These are phyloP conservation scores for Clostera curtula DNA, from an alignment of 2,888 invertebrate species.

Conservation along the genomic window DNA sequence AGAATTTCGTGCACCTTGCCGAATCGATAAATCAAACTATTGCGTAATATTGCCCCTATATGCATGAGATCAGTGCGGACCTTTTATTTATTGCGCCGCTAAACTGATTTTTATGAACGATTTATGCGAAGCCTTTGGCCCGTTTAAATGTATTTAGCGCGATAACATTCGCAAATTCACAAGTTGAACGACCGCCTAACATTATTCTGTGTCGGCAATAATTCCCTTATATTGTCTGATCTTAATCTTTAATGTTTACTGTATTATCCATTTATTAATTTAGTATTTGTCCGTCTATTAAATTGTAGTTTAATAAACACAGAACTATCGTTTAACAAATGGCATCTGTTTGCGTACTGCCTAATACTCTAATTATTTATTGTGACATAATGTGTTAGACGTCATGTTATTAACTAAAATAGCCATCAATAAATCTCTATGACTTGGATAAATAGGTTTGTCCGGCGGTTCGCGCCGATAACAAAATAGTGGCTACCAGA, in stretches of 20 bases:
- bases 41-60: conserved; percentile 66
- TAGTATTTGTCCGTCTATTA: conserved; percentile 7
- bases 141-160: conserved; percentile 30
- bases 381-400: conserved; percentile 44
- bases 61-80: conserved; percentile 56
- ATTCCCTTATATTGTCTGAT: conserved; percentile 5
- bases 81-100: conserved; percentile 62
- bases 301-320: conserved; percentile 11
- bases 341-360: conserved; percentile 18
- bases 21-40: conserved; percentile 70
- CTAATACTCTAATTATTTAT: conserved; percentile 39
- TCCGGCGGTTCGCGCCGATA: conserved; percentile 49
- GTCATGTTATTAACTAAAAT: conserved; percentile 49
- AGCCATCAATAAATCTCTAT: conserved; percentile 50
- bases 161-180: conserved; percentile 21
- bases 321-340: conserved; percentile 22
- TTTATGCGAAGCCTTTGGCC: conserved; percentile 40
- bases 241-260: conserved; percentile 3
- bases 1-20: conserved; percentile 66
- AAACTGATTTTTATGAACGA: conserved; percentile 60
- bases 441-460: conserved; percentile 59
- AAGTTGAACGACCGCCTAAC: conserved; percentile 17
- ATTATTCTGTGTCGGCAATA: conserved; percentile 6
- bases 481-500: conserved; percentile 54
- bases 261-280: conserved; percentile 8